Percentiles rank a stretch among this genome's conserved stretches.
These are phyloP conservation scores for Leuciscus waleckii DNA, from an alignment of 2,797 vertebrate genomes.

Conservation along the genomic window DNA sequence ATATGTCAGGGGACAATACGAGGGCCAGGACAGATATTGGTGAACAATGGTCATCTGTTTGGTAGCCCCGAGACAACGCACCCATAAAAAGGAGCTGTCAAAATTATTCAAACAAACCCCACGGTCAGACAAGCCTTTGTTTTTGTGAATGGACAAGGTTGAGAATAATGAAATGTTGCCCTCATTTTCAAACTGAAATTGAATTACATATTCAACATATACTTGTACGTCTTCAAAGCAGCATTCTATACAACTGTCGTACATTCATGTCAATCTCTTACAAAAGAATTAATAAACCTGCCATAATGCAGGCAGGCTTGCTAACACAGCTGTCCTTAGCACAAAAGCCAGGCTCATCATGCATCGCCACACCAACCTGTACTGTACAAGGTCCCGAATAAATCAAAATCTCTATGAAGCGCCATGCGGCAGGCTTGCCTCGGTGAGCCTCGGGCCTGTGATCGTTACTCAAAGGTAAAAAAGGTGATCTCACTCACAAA, in stretches of 20 bases:
- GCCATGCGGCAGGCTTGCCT: neutral
- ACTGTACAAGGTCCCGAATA: slow-evolving; percentile 37
- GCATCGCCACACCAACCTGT: slow-evolving; percentile 28
- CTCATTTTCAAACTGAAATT: slow-evolving; percentile 51
- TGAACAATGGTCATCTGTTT: slow-evolving; percentile 71
- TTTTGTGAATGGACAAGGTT: slow-evolving; percentile 56
- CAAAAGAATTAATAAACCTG: slow-evolving; percentile 42
- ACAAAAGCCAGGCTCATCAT: slow-evolving; percentile 25
- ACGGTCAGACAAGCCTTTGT: slow-evolving; percentile 60
- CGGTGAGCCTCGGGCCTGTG: neutral
- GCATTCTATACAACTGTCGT: slow-evolving; percentile 33
- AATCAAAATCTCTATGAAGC: slow-evolving; percentile 16
- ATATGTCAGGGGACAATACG: slow-evolving; percentile 65
- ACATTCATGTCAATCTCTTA: slow-evolving; percentile 39
- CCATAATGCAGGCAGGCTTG: slow-evolving; percentile 41
- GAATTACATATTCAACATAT: slow-evolving; percentile 45
- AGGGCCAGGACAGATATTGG: slow-evolving; percentile 64
- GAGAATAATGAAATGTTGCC: slow-evolving; percentile 52
- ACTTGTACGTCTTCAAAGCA: slow-evolving; percentile 41
- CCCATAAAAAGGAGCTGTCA: slow-evolving; percentile 67
- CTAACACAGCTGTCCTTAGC: slow-evolving; percentile 49
- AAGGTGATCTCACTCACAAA: slow-evolving; percentile 10
- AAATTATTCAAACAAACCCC: slow-evolving; percentile 64
- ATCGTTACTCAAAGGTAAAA: neutral
- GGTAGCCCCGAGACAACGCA: slow-evolving; percentile 58